Evolutionary conservation across 2,113 vertebrate species (phyloP).

Genomic region (Dendrocopos noguchii): DNA sequence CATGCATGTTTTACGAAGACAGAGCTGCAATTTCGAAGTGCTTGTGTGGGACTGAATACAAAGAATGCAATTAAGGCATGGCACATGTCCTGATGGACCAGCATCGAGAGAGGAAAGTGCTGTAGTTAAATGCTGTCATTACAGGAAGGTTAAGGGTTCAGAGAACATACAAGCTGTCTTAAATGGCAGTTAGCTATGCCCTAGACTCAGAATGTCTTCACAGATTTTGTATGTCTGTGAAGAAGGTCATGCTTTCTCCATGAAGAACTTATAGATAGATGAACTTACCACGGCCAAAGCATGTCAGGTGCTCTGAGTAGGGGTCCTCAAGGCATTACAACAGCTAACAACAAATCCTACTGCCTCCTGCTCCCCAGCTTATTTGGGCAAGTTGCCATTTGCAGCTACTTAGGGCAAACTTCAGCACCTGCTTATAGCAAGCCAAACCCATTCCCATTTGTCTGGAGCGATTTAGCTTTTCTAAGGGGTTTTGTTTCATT

Average conservation of each 20-base stretch:
- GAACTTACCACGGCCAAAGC: background rate
- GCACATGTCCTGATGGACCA: background rate
- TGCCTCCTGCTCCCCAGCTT: background rate
- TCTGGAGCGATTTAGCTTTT: background rate
- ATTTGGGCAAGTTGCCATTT: background rate
- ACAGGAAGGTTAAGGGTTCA: background rate
- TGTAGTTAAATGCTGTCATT: background rate
- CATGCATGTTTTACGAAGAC: background rate
- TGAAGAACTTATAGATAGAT: background rate
- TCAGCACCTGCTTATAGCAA: background rate
- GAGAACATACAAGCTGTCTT: background rate
- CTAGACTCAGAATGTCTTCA: background rate
- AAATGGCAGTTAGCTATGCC: background rate
- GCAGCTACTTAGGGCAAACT: background rate
- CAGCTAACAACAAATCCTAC: background rate
- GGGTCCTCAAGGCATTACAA: background rate
- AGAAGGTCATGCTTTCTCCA: background rate
- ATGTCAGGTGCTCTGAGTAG: background rate
- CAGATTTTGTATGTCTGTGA: background rate
- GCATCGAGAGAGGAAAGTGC: background rate
- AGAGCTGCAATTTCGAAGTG: background rate
- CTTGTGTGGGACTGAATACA: background rate
- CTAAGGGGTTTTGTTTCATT: background rate
- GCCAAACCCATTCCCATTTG: background rate
- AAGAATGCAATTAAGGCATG: background rate